Evolutionary conservation across 2,797 vertebrate species (phyloP).

Genomic region (Stomatorhinus walkeri): DNA sequence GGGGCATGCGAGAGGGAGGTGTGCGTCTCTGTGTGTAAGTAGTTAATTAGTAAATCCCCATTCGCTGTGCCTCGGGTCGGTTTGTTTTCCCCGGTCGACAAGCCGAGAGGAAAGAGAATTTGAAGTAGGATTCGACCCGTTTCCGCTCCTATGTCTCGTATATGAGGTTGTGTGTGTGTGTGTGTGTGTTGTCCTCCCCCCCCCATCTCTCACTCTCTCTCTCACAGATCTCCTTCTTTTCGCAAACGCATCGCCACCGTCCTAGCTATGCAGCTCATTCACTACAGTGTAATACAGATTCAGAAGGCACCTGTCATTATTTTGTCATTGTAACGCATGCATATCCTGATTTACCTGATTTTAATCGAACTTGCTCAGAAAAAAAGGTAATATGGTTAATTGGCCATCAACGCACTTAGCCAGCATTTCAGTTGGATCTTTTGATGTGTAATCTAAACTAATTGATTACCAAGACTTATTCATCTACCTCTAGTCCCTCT

Average conservation of each 20-base stretch:
- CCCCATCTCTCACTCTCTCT: constrained; percentile 27
- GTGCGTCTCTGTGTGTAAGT: constrained; percentile 55
- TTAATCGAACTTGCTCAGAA: neutral
- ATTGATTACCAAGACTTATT: neutral
- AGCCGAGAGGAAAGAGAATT: constrained; percentile 79
- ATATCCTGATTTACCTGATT: neutral
- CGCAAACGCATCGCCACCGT: constrained; percentile 4
- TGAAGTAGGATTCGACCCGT: constrained; percentile 81
- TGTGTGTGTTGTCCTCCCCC: constrained; percentile 25
- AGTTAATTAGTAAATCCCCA: constrained; percentile 80
- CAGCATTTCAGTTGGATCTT: neutral
- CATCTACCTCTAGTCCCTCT: neutral
- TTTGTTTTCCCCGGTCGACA: constrained; percentile 79
- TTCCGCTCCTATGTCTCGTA: constrained; percentile 73
- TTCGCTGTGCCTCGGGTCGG: constrained; percentile 72
- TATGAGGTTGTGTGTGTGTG: constrained; percentile 54
- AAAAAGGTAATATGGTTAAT: constrained; percentile 4
- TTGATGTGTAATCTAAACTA: neutral
- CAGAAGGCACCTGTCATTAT: neutral
- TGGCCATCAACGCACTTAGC: neutral
- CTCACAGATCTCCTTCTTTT: constrained; percentile 31
- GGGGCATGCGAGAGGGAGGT: constrained; percentile 44
- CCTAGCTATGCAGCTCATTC: neutral
- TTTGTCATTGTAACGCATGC: neutral
- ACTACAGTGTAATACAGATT: neutral